Evolutionary conservation across 2,113 vertebrate species (phyloP), one percentile per base, ranked within the genome.

Genomic region (Apus apus): DNA sequence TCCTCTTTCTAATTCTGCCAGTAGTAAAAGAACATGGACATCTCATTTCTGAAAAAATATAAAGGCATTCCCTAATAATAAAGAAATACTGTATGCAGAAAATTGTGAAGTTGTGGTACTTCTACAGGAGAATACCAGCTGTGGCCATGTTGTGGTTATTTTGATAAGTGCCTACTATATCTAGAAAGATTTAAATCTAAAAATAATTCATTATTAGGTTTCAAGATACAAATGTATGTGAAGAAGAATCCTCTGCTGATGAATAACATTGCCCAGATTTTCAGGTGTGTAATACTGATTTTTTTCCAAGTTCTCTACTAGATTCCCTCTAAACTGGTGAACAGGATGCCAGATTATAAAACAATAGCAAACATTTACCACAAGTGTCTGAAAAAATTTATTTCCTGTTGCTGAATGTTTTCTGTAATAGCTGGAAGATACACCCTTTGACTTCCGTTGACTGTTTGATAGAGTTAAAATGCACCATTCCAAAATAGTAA

Each of bases 341-440:
- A 27, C 85, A 89, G 54, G 84, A 89, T 85, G n/a, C n/a, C 15
- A 65, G 32, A 53, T 76, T 76, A 74, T 94, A 58, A 94, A 89
- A 89, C 62, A 91, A 51, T 43, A 50, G 32, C 43, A 66, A 54
- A 70, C 17, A 83, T 54, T 91, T 87, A 66, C n/a, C 26, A 7
- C 64, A 73, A 80, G 9, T 34, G 9, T 62, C 50, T 85, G 66
- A 75, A 96, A 89, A 87, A 72, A 88, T 57, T 1, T n/a, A 72
- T 72, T 96, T 87, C 89, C 81, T 72, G 51, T 87, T 76, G 29
- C 72, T 6, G 5, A 73, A 70, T 76, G 22, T 70, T 92, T 96
- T 92, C 64, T 85, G 46, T 76, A 91, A 73, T 66, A 43, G 34
- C 26, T 90, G 50, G 51, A 71, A 87, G 45, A 87, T 65, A 11